Percentiles rank a stretch among this genome's conserved stretches.
Evolutionary conservation across 2,113 vertebrate genomes (phyloP).

Genomic region (Microcebus griseorufus): DNA sequence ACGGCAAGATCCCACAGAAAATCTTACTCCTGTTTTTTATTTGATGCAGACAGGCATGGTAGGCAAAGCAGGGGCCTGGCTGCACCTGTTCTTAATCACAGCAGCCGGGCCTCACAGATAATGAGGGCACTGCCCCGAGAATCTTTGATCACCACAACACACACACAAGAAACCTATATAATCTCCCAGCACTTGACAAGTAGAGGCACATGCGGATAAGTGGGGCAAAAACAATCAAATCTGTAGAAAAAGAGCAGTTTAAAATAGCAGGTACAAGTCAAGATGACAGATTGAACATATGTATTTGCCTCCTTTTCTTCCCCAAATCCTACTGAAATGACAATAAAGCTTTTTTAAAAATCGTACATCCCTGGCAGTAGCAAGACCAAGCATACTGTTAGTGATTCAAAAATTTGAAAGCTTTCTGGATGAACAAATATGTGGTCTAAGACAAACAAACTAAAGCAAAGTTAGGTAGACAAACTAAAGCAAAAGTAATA

Average conservation of each 20-base stretch:
- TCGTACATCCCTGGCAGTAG: fast-evolving
- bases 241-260: background rate
- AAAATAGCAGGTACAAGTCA: background rate
- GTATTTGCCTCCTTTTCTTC: background rate
- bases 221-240: background rate
- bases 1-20: background rate
- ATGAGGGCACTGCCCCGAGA: slow-evolving; percentile 27
- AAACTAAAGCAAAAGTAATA: background rate
- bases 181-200: background rate
- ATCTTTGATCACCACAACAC: slow-evolving; percentile 42
- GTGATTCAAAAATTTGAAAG: background rate
- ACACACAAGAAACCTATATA: background rate
- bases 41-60: background rate
- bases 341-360: background rate
- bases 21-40: slow-evolving; percentile 46
- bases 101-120: slow-evolving; percentile 5
- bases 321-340: background rate
- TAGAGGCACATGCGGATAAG: background rate
- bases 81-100: slow-evolving; percentile 65
- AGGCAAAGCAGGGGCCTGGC: background rate
- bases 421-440: background rate
- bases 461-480: background rate
- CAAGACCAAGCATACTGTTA: background rate
- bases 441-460: background rate
- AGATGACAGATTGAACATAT: background rate